Conservation (phyloP, 2,888 invertebrate species). For the Phragmatobia fuliginosa region DNA sequence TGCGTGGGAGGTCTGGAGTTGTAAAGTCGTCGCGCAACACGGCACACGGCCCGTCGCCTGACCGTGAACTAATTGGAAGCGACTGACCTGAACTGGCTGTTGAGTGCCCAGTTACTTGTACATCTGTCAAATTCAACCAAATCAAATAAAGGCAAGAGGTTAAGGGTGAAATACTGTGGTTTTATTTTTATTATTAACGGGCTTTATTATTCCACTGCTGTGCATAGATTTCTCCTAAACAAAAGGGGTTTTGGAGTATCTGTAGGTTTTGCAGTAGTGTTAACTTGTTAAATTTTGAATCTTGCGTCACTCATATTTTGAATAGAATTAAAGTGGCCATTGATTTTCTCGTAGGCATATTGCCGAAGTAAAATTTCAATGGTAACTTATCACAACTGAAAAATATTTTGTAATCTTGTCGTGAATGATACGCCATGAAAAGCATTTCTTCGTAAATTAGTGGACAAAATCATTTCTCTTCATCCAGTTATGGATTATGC, state of each 20-base stretch:
- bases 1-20: slow-evolving; percentile 26
- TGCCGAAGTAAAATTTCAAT: no score
- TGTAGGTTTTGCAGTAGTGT: background rate
- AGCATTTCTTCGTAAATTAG: no score
- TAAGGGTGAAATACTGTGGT: background rate
- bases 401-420: no score
- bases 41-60: slow-evolving; percentile 37
- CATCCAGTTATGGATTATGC: background rate
- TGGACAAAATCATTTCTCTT: no score
- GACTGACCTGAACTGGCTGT: slow-evolving; percentile 23
- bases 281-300: background rate
- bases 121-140: slow-evolving; percentile 32
- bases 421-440: no score
- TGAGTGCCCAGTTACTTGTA: slow-evolving; percentile 21
- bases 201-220: no score
- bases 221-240: no score
- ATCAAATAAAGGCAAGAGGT: background rate
- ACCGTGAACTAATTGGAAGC: slow-evolving; percentile 37
- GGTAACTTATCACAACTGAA: no score
- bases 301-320: background rate
- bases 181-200: background rate
- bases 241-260: background rate
- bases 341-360: background rate
- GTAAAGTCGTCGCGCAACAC: slow-evolving; percentile 35
- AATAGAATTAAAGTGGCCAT: no score